phyloP scores from a whole-genome alignment of 2,113 vertebrate species.

The Progne subis region DNA sequence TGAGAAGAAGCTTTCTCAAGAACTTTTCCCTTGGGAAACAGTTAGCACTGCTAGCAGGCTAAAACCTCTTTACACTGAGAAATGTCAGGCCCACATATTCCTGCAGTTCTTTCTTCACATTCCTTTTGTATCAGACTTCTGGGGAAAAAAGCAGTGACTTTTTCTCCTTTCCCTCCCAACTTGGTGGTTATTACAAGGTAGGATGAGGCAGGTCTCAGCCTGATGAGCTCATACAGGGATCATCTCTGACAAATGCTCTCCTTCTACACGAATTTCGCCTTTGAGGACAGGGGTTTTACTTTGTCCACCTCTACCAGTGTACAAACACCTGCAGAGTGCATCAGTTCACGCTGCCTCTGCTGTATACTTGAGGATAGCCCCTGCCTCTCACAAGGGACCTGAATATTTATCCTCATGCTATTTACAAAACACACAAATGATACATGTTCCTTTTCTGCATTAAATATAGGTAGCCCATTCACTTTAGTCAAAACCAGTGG shows the following conservation, averaged over 20 bases:
- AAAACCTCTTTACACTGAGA: no score
- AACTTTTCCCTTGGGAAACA: no score
- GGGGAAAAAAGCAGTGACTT: not conserved
- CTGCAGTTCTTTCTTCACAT: not conserved
- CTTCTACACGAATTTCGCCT: not conserved
- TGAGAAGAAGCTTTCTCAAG: no score
- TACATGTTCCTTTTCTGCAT: not conserved
- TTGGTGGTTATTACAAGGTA: not conserved
- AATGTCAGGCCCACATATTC: not conserved
- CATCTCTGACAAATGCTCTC: not conserved
- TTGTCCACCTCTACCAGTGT: not conserved
- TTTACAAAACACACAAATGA: not conserved
- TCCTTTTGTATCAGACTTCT: not conserved
- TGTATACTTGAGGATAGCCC: not conserved
- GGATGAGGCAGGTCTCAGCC: not conserved
- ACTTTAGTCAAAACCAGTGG: not conserved
- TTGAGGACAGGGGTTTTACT: not conserved
- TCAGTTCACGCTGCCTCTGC: not conserved
- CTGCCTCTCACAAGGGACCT: fast-evolving
- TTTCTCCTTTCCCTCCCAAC: not conserved
- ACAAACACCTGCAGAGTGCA: not conserved
- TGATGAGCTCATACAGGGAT: not conserved
- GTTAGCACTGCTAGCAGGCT: no score
- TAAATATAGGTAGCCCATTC: not conserved
- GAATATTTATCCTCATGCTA: not conserved